phyloP scores from a whole-genome alignment of 2,888 invertebrate species.

The Ochlodes sylvanus region DNA sequence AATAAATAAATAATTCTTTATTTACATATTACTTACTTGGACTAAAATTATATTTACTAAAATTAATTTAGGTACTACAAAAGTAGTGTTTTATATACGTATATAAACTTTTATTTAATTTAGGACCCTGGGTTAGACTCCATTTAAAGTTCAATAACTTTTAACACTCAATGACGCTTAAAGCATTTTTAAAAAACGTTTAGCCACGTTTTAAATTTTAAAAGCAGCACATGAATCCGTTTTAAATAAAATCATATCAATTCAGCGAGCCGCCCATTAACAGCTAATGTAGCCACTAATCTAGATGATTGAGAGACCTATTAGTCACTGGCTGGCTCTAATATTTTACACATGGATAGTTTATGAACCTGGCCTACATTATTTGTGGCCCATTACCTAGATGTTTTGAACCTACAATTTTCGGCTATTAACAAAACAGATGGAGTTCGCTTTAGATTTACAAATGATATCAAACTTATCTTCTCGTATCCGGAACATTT shows the following conservation, averaged over 20 bases:
- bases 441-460: constrained; percentile 7
- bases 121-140: too few species aligned
- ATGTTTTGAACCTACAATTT: constrained; percentile 11
- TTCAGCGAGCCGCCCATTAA: constrained; percentile 20
- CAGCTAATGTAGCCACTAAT: constrained; percentile 35
- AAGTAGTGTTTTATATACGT: too few species aligned
- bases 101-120: too few species aligned
- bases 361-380: constrained; percentile 20
- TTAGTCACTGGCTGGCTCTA: constrained; percentile 16
- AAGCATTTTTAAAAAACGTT: too few species aligned
- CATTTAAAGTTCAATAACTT: too few species aligned
- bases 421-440: constrained; percentile 12
- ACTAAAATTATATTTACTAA: too few species aligned
- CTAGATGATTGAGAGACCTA: constrained; percentile 36
- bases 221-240: not conserved
- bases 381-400: constrained; percentile 6
- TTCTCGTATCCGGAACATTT: not conserved
- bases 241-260: constrained; percentile 22
- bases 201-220: not conserved
- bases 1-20: too few species aligned
- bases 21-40: too few species aligned
- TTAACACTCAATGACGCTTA: too few species aligned
- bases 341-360: constrained; percentile 34
- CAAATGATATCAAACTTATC: not conserved
- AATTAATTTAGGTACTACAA: too few species aligned